A percentile compares a stretch with the other conserved stretches of the same genome.
Evolutionary conservation across 1,140 invertebrate genomes (phyloP).

Genomic region (Drosophila nebulosa): DNA sequence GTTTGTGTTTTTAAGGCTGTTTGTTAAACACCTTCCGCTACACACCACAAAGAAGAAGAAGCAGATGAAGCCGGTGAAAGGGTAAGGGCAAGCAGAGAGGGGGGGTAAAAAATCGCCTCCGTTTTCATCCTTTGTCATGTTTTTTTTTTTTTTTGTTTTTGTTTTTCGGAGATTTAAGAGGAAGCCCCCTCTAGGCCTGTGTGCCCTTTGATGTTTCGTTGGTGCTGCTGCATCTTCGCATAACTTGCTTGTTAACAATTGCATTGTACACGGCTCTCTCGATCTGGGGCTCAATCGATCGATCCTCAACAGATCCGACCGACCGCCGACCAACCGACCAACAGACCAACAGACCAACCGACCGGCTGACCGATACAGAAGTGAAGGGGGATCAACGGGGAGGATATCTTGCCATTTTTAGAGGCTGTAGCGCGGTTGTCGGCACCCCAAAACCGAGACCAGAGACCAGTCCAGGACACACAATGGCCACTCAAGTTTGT

Average conservation of each 20-base stretch:
- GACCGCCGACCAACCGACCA: no score
- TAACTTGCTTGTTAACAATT: constrained; percentile 77
- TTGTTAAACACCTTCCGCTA: constrained; percentile 80
- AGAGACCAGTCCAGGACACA: constrained; percentile 44
- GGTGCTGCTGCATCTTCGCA: constrained; percentile 58
- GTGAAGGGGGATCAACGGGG: background rate
- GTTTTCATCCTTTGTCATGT: constrained; percentile 79
- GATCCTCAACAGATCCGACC: background rate
- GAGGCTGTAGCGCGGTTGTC: constrained; percentile 40
- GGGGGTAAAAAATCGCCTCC: constrained; percentile 54
- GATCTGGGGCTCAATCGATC: background rate
- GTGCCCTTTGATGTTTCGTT: constrained; percentile 16
- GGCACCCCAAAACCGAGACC: constrained; percentile 50
- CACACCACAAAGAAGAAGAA: constrained; percentile 33
- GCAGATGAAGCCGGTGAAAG: background rate
- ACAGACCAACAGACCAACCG: no score
- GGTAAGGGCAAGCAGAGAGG: background rate
- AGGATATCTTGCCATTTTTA: constrained; percentile 64
- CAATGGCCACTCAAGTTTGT: constrained; percentile 64
- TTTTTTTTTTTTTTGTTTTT: constrained; percentile 14
- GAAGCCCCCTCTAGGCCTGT: constrained; percentile 11
- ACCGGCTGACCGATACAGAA: no score
- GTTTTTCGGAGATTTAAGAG: constrained; percentile 63
- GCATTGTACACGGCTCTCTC: background rate
- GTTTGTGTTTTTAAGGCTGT: constrained; percentile 75